Evolutionary conservation across 2,113 vertebrate species (phyloP).

Genomic region (Lynx canadensis): DNA sequence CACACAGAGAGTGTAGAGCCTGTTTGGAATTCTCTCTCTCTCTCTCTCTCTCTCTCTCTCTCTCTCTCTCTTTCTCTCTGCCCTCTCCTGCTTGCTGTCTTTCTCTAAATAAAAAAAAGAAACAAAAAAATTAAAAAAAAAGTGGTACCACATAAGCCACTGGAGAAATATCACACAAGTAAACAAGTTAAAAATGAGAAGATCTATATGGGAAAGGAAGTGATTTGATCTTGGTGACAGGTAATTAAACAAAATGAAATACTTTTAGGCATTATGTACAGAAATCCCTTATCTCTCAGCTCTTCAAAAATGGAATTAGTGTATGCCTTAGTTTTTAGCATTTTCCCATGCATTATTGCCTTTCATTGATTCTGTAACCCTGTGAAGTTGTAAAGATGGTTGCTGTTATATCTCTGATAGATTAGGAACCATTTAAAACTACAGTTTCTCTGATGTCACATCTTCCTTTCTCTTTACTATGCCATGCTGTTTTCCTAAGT

Average conservation of each 20-base stretch:
- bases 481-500: background rate
- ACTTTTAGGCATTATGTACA: background rate
- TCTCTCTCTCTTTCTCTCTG: too few relatives aligned
- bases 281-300: background rate
- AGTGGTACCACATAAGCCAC: background rate
- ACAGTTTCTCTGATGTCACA: background rate
- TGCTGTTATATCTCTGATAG: background rate
- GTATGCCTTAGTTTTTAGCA: background rate
- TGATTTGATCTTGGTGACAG: background rate
- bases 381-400: background rate
- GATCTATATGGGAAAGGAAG: background rate
- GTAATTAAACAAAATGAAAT: background rate
- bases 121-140: background rate
- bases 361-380: background rate
- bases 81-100: too few relatives aligned
- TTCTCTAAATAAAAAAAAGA: too few relatives aligned
- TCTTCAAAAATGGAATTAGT: background rate
- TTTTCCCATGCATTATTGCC: background rate
- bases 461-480: background rate
- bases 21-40: too few relatives aligned
- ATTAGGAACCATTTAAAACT: background rate
- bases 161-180: background rate
- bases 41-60: too few relatives aligned
- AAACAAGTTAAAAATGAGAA: background rate
- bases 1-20: too few relatives aligned